phyloP scores from a whole-genome alignment of 2,797 vertebrate genomes.

The Spizella passerina region DNA sequence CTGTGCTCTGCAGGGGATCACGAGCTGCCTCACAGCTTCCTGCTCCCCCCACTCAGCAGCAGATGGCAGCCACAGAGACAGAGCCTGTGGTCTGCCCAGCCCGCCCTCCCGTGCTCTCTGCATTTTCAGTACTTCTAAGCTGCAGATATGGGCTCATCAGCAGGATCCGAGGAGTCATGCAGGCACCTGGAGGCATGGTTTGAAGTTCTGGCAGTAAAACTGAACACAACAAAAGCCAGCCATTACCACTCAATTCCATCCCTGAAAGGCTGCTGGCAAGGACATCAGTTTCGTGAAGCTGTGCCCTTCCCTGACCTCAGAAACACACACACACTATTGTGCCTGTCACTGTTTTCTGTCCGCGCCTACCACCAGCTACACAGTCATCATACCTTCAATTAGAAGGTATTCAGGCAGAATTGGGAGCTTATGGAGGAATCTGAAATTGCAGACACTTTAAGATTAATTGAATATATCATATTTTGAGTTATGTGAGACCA shows the following conservation, averaged over 20 bases:
- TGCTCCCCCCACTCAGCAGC: neutral
- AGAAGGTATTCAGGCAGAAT: neutral
- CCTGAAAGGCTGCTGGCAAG: neutral
- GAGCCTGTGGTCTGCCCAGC: neutral
- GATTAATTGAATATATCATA: neutral
- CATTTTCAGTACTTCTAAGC: neutral
- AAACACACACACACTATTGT: neutral
- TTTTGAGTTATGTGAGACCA: neutral
- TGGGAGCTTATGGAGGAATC: neutral
- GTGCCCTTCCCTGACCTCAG: neutral
- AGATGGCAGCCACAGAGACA: neutral
- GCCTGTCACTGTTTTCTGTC: neutral
- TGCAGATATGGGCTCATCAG: accelerated
- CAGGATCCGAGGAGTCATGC: neutral
- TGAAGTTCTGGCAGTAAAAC: neutral
- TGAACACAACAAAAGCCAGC: neutral
- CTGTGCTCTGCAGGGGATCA: neutral
- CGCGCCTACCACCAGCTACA: neutral
- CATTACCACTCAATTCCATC: neutral
- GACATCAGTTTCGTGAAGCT: neutral
- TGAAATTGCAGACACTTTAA: conserved; percentile 2
- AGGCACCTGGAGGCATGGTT: neutral
- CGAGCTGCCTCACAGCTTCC: neutral
- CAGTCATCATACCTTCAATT: neutral
- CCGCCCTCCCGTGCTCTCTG: neutral